phyloP scores from a whole-genome alignment of 1,140 invertebrate genomes.

The Galleria mellonella region DNA sequence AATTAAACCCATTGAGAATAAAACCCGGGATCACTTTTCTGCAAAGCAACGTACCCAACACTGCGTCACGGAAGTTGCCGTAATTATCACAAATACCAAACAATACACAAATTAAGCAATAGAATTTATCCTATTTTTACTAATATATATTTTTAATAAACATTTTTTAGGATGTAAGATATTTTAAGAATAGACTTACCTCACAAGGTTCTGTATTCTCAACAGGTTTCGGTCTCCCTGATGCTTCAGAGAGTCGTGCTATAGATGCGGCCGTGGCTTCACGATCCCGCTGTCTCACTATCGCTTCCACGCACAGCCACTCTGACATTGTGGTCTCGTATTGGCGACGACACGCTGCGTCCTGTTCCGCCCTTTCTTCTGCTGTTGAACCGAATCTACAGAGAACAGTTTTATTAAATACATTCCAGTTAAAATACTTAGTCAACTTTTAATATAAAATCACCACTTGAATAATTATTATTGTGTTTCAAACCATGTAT shows the following conservation, averaged over 20 bases:
- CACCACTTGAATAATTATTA: too few species aligned
- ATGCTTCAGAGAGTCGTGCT: constrained; percentile 76
- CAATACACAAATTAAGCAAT: too few species aligned
- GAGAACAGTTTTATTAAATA: too few species aligned
- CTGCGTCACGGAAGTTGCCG: too few species aligned
- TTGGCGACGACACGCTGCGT: constrained; percentile 79
- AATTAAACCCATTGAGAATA: too few species aligned
- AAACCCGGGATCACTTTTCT: too few species aligned
- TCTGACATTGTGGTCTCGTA: constrained; percentile 95
- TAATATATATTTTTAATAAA: too few species aligned
- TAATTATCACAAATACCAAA: too few species aligned
- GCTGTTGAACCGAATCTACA: constrained; percentile 81
- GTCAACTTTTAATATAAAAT: neutral
- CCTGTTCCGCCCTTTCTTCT: constrained; percentile 81
- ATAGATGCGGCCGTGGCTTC: constrained; percentile 79
- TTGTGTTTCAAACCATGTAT: too few species aligned
- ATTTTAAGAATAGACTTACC: constrained; percentile 27
- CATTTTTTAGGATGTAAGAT: too few species aligned
- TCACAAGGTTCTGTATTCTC: constrained; percentile 43
- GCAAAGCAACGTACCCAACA: too few species aligned
- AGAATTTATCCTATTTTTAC: too few species aligned
- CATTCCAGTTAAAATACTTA: neutral
- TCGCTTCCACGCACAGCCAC: constrained; percentile 95
- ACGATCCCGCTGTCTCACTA: constrained; percentile 89
- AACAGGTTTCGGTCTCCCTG: constrained; percentile 34